A percentile compares a stretch with the other conserved stretches of the same genome.
These are phyloP conservation scores for Drosophila nikananu DNA, from an alignment of 1,140 invertebrate genomes.

Conservation along the genomic window DNA sequence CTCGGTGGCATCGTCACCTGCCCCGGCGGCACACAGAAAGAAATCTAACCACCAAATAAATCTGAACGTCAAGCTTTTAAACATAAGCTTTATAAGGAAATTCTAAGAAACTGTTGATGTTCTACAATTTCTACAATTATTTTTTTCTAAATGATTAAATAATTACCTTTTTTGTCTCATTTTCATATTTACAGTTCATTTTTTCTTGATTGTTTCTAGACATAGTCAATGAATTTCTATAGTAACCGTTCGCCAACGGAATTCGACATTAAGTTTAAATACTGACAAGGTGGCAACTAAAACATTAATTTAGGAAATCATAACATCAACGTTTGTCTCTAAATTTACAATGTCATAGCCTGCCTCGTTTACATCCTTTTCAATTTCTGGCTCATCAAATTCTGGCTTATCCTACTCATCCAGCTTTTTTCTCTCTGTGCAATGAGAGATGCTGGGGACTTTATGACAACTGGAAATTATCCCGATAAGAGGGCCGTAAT, in stretches of 20 bases:
- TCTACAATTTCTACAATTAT: background rate
- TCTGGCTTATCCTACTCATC: background rate
- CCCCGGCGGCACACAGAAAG: slow-evolving; percentile 11
- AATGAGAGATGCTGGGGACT: slow-evolving; percentile 6
- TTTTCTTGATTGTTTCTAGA: background rate
- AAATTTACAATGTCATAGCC: background rate
- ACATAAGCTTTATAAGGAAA: background rate
- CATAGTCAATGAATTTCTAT: background rate
- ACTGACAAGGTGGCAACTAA: background rate
- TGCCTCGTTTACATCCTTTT: background rate
- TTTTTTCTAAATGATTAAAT: background rate
- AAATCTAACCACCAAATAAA: slow-evolving; percentile 5
- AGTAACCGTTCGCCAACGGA: background rate
- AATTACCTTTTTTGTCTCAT: background rate
- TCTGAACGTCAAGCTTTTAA: background rate
- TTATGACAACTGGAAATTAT: slow-evolving; percentile 30
- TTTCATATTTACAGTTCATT: background rate
- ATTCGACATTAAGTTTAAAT: background rate
- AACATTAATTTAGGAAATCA: background rate
- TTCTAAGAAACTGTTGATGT: background rate
- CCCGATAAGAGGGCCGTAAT: slow-evolving; percentile 35
- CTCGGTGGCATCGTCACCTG: slow-evolving; percentile 21
- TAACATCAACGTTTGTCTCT: background rate
- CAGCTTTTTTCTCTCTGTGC: slow-evolving; percentile 3
- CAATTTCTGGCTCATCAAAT: background rate